Percentiles rank a stretch among this genome's conserved stretches.
These are phyloP conservation scores for Diadegma fenestrale DNA, from an alignment of 2,888 invertebrate genomes.

Conservation along the genomic window DNA sequence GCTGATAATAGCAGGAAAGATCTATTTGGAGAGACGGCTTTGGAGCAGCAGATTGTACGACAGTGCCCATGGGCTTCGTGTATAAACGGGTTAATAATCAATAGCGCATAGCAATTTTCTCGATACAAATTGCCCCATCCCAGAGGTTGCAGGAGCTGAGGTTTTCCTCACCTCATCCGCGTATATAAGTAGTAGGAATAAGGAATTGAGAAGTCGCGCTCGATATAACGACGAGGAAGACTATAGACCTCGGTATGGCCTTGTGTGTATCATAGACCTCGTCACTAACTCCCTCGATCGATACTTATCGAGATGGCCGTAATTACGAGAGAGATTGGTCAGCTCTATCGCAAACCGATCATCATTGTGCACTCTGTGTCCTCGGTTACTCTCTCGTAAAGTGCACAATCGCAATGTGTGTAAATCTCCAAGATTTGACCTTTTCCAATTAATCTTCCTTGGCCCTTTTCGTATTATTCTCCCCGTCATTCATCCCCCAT, in stretches of 20 bases:
- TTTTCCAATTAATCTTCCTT: slow-evolving; percentile 22
- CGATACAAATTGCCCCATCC: slow-evolving; percentile 42
- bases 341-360: slow-evolving; percentile 55
- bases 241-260: slow-evolving; percentile 44
- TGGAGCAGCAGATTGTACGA: not conserved
- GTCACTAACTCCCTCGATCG: slow-evolving; percentile 61
- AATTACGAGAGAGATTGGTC: slow-evolving; percentile 71
- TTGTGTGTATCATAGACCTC: slow-evolving; percentile 58
- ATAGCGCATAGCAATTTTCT: slow-evolving; percentile 59
- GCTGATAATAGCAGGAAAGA: slow-evolving; percentile 34
- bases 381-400: slow-evolving; percentile 30
- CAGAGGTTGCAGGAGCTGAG: slow-evolving; percentile 21
- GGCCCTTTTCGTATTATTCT: not conserved
- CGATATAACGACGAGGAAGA: slow-evolving; percentile 22
- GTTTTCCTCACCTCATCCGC: slow-evolving; percentile 15
- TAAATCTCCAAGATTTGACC: slow-evolving; percentile 33
- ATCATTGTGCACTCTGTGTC: slow-evolving; percentile 34
- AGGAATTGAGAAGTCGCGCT: slow-evolving; percentile 38
- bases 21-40: not conserved
- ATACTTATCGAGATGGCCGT: slow-evolving; percentile 67
- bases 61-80: not conserved
- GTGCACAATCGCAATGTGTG: not conserved
- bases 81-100: slow-evolving; percentile 61
- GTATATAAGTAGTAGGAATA: slow-evolving; percentile 32
- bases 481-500: slow-evolving; percentile 15